Evolutionary conservation across 92 coral and sea anemone species (phyloP).

Genomic region (Porites lobata): DNA sequence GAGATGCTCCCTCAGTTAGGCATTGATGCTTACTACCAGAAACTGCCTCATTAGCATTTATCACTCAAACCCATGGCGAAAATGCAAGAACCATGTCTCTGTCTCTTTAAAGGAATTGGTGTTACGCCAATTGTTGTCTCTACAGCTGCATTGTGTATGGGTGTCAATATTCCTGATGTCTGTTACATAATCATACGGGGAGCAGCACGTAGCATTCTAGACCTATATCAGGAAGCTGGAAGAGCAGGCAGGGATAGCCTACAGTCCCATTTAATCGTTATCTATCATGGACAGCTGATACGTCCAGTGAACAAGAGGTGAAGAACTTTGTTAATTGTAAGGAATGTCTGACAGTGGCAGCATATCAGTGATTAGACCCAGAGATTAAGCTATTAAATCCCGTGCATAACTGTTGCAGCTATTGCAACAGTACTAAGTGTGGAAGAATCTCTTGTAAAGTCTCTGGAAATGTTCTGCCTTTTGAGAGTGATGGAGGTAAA

Average conservation of each 20-base stretch:
- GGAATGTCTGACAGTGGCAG: constrained; percentile 73
- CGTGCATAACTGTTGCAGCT: constrained; percentile 59
- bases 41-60: constrained; percentile 47
- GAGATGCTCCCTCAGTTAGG: constrained; percentile 33
- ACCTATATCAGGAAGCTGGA: constrained; percentile 66
- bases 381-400: constrained; percentile 41
- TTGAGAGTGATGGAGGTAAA: constrained; percentile 4
- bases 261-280: constrained; percentile 35
- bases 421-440: constrained; percentile 50
- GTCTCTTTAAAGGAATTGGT: constrained; percentile 60
- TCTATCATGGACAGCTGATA: constrained; percentile 73
- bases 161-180: constrained; percentile 66
- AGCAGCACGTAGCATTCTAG: constrained; percentile 60
- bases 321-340: constrained; percentile 57
- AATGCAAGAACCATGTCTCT: constrained; percentile 39
- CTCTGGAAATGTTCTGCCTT: neutral
- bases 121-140: constrained; percentile 37
- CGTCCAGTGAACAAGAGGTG: constrained; percentile 57
- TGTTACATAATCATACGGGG: constrained; percentile 59
- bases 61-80: constrained; percentile 58
- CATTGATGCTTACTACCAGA: constrained; percentile 10
- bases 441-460: constrained; percentile 8
- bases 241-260: constrained; percentile 63
- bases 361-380: constrained; percentile 45
- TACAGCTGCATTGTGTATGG: constrained; percentile 68